phyloP scores from a whole-genome alignment of 2,113 vertebrate species.

The Irena cyanogastra region DNA sequence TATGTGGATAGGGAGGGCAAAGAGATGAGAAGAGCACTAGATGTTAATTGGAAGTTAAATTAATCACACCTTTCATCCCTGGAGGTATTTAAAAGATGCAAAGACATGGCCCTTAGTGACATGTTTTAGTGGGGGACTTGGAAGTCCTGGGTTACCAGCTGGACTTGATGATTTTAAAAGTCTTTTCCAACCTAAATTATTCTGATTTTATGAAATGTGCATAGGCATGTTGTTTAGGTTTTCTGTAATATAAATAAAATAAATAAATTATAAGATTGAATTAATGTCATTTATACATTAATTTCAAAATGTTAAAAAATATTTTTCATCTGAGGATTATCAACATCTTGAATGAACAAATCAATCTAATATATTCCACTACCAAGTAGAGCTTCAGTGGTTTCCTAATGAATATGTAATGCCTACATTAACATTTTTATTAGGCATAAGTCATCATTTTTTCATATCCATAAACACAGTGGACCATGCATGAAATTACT shows the following conservation, averaged over 20 bases:
- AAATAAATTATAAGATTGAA: not conserved
- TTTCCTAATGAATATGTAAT: conserved; percentile 34
- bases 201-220: not conserved
- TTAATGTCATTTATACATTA: not conserved
- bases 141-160: not conserved
- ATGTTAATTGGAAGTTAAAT: not conserved
- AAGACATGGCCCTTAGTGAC: not conserved
- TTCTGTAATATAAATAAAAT: not conserved
- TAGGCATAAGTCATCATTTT: not conserved
- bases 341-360: not conserved
- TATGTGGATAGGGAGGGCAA: not conserved
- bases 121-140: not conserved
- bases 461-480: conserved; percentile 17
- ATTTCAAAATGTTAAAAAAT: not conserved
- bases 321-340: not conserved
- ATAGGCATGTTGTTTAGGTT: not conserved
- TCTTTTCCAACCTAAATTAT: not conserved
- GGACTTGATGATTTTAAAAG: not conserved
- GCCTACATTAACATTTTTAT: conserved; percentile 33
- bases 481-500: conserved; percentile 33
- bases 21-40: not conserved
- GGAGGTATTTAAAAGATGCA: not conserved
- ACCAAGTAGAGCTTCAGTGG: not conserved
- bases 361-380: not conserved
- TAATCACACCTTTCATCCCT: not conserved